phyloP scores from a whole-genome alignment of 2,113 vertebrate genomes.

The Chroicocephalus ridibundus region DNA sequence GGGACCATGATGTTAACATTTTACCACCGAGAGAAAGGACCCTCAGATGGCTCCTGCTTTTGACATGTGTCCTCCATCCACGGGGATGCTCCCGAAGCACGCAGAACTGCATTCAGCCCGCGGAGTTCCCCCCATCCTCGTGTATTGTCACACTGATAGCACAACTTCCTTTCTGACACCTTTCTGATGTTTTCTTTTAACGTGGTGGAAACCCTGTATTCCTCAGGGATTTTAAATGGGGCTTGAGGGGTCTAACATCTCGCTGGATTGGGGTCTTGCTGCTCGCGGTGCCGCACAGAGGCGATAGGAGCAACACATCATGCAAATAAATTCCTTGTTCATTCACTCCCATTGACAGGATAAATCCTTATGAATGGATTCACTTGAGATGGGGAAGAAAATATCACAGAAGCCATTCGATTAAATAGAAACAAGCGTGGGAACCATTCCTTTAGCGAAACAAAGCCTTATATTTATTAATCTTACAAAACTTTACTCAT shows the following conservation, averaged over 20 bases:
- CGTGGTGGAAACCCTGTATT: rapidly evolving
- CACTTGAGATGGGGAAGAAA: not conserved
- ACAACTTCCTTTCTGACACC: not conserved
- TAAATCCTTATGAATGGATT: not conserved
- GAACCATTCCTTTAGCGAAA: not conserved
- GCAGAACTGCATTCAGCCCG: not conserved
- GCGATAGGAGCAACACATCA: not conserved
- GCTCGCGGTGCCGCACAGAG: not conserved
- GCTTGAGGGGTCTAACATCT: not conserved
- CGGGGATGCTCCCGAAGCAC: not conserved
- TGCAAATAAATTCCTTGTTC: not conserved
- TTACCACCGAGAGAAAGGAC: not conserved
- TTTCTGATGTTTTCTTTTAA: not conserved
- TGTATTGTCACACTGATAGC: not conserved
- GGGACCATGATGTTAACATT: rapidly evolving
- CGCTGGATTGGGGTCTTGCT: not conserved
- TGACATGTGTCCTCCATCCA: not conserved
- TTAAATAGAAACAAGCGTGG: not conserved
- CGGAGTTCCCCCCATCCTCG: rapidly evolving
- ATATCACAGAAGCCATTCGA: not conserved
- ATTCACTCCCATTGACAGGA: not conserved
- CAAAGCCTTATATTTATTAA: not conserved
- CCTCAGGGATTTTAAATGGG: not conserved
- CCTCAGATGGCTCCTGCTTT: not conserved
- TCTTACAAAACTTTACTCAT: not conserved